These are phyloP conservation scores for Orycteropus afer DNA, from an alignment of 2,113 vertebrate species.

Conservation along the genomic window DNA sequence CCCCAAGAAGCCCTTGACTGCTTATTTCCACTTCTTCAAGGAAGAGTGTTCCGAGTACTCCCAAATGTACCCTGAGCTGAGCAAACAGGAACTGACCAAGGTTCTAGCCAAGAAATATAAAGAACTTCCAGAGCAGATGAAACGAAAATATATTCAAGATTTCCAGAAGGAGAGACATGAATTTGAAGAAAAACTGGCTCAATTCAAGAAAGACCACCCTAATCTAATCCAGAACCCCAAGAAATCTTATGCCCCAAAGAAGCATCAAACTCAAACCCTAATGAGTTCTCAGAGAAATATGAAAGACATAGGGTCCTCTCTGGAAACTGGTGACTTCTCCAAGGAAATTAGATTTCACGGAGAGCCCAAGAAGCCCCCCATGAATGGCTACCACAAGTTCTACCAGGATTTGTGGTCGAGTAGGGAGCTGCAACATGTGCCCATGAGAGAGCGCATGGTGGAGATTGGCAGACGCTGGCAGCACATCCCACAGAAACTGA, in stretches of 20 bases:
- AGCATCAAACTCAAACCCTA: constrained; percentile 91
- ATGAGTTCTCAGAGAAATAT: constrained; percentile 88
- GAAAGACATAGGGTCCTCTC: constrained; percentile 89
- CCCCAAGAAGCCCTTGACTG: constrained; percentile 95
- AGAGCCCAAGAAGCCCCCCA: constrained; percentile 94
- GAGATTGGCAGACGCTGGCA: constrained; percentile 95
- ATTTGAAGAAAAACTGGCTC: constrained; percentile 91
- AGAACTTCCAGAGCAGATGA: constrained; percentile 92
- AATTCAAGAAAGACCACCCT: constrained; percentile 92
- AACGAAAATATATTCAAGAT: constrained; percentile 94
- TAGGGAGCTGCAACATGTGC: constrained; percentile 91
- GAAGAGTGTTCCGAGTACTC: constrained; percentile 94
- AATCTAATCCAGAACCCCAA: constrained; percentile 90
- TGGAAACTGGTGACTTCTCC: constrained; percentile 83
- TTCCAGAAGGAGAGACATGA: constrained; percentile 92
- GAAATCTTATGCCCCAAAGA: constrained; percentile 89
- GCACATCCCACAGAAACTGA: constrained; percentile 88
- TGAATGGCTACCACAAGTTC: constrained; percentile 96
- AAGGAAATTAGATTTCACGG: constrained; percentile 93
- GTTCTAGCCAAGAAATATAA: constrained; percentile 94
- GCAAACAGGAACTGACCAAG: constrained; percentile 93
- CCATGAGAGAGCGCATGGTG: constrained; percentile 91
- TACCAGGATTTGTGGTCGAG: constrained; percentile 94
- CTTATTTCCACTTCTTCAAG: constrained; percentile 96
- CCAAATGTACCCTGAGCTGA: constrained; percentile 93